phyloP scores from a whole-genome alignment of 2,888 invertebrate species.

The Harpalus rubripes region DNA sequence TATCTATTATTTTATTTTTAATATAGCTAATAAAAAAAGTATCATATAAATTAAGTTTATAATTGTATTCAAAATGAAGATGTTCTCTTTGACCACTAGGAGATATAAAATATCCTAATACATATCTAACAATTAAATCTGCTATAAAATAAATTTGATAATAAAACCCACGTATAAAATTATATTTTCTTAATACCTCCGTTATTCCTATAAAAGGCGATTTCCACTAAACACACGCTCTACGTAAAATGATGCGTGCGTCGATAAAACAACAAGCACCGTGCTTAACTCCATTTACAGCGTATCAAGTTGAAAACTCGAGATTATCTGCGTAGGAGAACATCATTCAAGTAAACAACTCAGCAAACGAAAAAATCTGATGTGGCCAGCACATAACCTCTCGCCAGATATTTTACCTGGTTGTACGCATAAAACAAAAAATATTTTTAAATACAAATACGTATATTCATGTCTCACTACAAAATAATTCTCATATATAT shows the following conservation, averaged over 20 bases:
- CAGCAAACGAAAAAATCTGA: not conserved
- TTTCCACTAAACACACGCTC: slow-evolving; percentile 20
- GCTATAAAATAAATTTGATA: not conserved
- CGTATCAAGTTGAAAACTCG: slow-evolving; percentile 22
- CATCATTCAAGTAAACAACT: slow-evolving; percentile 32
- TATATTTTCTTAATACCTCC: not conserved
- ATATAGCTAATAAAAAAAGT: not conserved
- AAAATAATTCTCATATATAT: no score
- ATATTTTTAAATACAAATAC: no score
- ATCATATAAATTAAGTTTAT: not conserved
- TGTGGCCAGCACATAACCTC: no score
- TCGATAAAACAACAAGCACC: not conserved
- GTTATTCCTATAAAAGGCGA: slow-evolving; percentile 34
- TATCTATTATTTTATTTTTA: not conserved
- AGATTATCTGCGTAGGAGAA: slow-evolving; percentile 12
- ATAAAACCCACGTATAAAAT: slow-evolving; percentile 38
- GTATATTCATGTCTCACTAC: no score
- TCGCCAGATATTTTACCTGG: no score
- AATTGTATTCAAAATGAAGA: not conserved
- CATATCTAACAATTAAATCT: not conserved
- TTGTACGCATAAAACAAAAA: no score
- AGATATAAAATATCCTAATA: not conserved
- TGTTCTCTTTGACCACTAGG: not conserved
- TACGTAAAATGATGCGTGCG: slow-evolving; percentile 44
- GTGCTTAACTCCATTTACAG: slow-evolving; percentile 45